Evolutionary conservation across 2,797 vertebrate species (phyloP).

Genomic region (Centropyge bicolor): DNA sequence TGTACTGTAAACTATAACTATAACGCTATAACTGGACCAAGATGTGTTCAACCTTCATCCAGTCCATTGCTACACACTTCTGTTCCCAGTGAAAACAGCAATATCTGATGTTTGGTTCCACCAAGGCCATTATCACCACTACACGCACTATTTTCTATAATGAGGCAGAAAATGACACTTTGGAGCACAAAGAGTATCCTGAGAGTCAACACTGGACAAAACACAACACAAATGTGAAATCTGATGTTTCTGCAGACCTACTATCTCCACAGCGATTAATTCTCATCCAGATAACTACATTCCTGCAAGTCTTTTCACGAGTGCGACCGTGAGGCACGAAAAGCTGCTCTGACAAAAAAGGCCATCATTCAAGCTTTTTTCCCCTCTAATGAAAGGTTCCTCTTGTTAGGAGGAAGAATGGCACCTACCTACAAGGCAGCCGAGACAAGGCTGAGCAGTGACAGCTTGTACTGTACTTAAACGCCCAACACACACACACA

Average conservation of each 20-base stretch:
- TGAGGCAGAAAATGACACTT: constrained; percentile 33
- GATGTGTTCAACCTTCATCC: background rate
- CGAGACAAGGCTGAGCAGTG: constrained; percentile 40
- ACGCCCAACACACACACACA: constrained; percentile 18
- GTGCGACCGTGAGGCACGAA: background rate
- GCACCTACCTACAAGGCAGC: constrained; percentile 16
- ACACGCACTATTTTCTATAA: constrained; percentile 19
- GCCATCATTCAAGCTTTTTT: constrained; percentile 45
- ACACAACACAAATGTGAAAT: constrained; percentile 3
- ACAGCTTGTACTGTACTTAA: constrained; percentile 37
- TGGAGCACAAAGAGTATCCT: constrained; percentile 8
- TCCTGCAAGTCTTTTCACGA: constrained; percentile 1
- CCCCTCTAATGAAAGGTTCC: constrained; percentile 54
- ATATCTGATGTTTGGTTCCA: background rate
- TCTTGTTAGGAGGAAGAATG: constrained; percentile 51
- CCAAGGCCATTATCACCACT: background rate
- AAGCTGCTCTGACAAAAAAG: constrained; percentile 16
- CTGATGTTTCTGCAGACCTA: background rate
- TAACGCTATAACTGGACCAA: background rate
- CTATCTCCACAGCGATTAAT: constrained; percentile 1
- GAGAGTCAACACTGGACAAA: background rate
- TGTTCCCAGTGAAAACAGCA: constrained; percentile 6
- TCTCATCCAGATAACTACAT: background rate
- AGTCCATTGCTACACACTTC: background rate
- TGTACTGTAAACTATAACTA: too few species aligned